Percentiles rank a stretch among this genome's conserved stretches.
Evolutionary conservation across 2,888 invertebrate species (phyloP).

Genomic region (Apantesis nais): DNA sequence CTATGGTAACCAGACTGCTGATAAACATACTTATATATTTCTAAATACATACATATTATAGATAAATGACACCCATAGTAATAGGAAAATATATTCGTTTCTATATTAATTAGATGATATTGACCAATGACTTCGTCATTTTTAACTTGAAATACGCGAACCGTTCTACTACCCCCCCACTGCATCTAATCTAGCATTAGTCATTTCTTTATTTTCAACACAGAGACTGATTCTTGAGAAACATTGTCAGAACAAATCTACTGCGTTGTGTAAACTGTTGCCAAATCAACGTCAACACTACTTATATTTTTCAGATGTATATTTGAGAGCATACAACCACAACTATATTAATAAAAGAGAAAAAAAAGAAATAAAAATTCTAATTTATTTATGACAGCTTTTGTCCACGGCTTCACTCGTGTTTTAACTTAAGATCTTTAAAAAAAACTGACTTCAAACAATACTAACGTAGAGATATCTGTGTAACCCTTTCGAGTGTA

Average conservation of each 20-base stretch:
- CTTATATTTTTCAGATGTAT: not conserved
- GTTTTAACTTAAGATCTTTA: too few species aligned
- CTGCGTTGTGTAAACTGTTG: not conserved
- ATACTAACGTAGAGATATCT: too few species aligned
- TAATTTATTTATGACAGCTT: too few species aligned
- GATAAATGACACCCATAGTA: too few species aligned
- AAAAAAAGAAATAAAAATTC: too few species aligned
- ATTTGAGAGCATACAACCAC: not conserved
- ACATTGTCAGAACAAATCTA: not conserved
- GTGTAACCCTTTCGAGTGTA: too few species aligned
- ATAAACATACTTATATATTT: too few species aligned
- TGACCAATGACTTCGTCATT: not conserved
- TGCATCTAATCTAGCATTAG: not conserved
- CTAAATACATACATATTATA: too few species aligned
- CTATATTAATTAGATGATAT: not conserved
- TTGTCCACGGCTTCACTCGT: too few species aligned
- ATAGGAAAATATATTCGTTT: not conserved
- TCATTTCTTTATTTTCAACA: not conserved
- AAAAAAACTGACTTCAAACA: too few species aligned
- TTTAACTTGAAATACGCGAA: not conserved
- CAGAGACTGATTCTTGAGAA: not conserved
- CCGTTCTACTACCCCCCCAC: not conserved
- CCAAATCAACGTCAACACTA: not conserved
- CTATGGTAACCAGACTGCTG: too few species aligned
- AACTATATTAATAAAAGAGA: not conserved